These are phyloP conservation scores for Phocoena sinus DNA, from an alignment of 2,113 vertebrate genomes.

Conservation along the genomic window DNA sequence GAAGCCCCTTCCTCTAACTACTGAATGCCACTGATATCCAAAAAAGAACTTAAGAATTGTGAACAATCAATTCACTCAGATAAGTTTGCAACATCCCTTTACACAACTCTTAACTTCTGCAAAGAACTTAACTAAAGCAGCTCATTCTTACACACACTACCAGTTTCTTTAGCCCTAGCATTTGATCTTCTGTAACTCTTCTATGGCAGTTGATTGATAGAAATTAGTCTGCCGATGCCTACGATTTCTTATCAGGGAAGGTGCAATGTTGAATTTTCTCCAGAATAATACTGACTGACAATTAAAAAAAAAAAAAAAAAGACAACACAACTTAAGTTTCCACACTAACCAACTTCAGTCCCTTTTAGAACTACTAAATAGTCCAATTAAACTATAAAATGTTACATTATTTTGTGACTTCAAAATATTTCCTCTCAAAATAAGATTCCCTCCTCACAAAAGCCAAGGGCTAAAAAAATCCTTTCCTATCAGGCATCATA, in stretches of 20 bases:
- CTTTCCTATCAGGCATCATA: not conserved
- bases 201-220: not conserved
- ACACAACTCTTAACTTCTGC: not conserved
- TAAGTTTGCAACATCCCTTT: not conserved
- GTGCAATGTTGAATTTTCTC: not conserved
- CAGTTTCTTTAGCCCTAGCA: not conserved
- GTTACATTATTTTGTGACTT: slow-evolving; percentile 21
- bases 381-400: slow-evolving; percentile 2
- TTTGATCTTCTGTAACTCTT: not conserved
- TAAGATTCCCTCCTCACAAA: not conserved
- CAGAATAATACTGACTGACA: not conserved
- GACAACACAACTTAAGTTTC: not conserved
- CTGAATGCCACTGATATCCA: not conserved
- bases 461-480: not conserved
- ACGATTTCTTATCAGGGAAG: not conserved
- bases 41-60: not conserved
- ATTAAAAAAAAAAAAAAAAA: not conserved
- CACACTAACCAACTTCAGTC: not conserved
- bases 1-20: not conserved
- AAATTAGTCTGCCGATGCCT: not conserved
- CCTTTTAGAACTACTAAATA: slow-evolving; percentile 2
- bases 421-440: not conserved
- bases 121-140: not conserved
- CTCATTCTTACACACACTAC: not conserved
- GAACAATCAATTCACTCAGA: not conserved